Base-by-base conservation (phyloP, 2,113 vertebrate genomes). In the Lampris incognitus region DNA sequence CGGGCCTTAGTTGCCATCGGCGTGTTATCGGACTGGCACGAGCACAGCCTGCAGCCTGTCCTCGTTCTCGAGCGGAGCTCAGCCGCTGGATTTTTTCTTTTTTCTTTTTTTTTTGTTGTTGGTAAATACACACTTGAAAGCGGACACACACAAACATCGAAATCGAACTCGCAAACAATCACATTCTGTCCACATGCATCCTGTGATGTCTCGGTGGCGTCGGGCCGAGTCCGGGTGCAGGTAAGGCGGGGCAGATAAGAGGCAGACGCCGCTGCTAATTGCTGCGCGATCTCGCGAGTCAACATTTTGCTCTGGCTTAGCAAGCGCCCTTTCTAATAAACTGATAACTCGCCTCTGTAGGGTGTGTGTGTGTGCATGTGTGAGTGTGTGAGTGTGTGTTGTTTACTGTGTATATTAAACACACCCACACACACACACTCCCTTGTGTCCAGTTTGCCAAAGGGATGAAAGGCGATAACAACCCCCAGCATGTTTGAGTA, bases 281-380 rank as follows among this genome's bases (percentile, higher is more conserved):
- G 74, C 2, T 79, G 72, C 85, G 74, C 80, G 83, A 89, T 79
- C 52, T 39, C 59, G 56, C 87, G 69, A 88, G 85, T 89, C 80
- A 84, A 86, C 83, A 89, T 88, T 87, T 88, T 70, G 79, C 63
- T 77, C 11, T 60, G 56, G 69, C 72, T 86, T 78, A 76, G 66
- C 56, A 69, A 69, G 78, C 55, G 66, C 58, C 49, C 54, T 41
- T 59, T 76, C n/a, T 79, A 40, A 80, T 77, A 58, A 58, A 50
- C 60, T 56, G 64, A 63, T 87, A 80, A 64, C 9, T n/a, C 66
- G 38, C 9, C 42, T 60, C 10, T 37, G 42, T 36, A 5, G 65
- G 49, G 68, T 69, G 55, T 83, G 64, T 60, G 52, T 62, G 57
- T 67, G 50, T 24, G 59, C 64, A 56, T 59, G 44, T 40, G 61